A percentile compares a stretch with the other conserved stretches of the same genome.
Evolutionary conservation across 2,113 vertebrate species (phyloP).

Genomic region (Phoenicopterus ruber): DNA sequence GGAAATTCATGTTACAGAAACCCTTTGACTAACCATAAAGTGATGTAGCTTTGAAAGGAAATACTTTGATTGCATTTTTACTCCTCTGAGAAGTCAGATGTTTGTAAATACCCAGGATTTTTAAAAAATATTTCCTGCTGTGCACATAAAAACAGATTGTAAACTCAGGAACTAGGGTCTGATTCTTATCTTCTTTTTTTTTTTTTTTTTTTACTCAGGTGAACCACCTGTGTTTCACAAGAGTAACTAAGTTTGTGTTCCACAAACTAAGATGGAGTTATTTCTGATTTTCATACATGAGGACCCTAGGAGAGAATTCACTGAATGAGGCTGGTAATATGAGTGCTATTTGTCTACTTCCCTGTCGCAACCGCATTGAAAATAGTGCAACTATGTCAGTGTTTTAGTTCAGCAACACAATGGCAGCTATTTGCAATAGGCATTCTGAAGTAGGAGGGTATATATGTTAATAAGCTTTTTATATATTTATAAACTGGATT

Average conservation of each 20-base stretch:
- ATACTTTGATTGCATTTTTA: slow-evolving; percentile 68
- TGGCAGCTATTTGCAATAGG: neutral
- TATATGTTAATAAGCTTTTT: neutral
- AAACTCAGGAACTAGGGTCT: neutral
- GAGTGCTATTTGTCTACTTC: neutral
- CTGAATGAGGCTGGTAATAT: neutral
- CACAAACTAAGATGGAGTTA: neutral
- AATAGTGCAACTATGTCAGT: neutral
- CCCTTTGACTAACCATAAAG: slow-evolving; percentile 64
- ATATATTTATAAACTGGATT: neutral
- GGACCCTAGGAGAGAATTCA: neutral
- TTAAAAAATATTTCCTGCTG: slow-evolving; percentile 51
- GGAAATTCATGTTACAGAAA: slow-evolving; percentile 53
- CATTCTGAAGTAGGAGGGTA: neutral
- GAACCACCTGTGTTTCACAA: neutral
- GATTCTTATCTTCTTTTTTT: neutral
- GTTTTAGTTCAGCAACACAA: neutral
- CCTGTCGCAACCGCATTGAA: neutral
- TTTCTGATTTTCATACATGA: neutral
- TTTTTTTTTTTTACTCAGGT: neutral
- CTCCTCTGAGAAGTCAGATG: slow-evolving; percentile 65
- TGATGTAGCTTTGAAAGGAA: slow-evolving; percentile 69
- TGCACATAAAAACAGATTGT: neutral
- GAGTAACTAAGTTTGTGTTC: no score
- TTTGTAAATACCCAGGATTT: slow-evolving; percentile 67